Evolutionary conservation across 92 coral and sea anemone genomes (phyloP), one percentile per base, ranked within the genome.

Genomic region (Siderastrea siderea): DNA sequence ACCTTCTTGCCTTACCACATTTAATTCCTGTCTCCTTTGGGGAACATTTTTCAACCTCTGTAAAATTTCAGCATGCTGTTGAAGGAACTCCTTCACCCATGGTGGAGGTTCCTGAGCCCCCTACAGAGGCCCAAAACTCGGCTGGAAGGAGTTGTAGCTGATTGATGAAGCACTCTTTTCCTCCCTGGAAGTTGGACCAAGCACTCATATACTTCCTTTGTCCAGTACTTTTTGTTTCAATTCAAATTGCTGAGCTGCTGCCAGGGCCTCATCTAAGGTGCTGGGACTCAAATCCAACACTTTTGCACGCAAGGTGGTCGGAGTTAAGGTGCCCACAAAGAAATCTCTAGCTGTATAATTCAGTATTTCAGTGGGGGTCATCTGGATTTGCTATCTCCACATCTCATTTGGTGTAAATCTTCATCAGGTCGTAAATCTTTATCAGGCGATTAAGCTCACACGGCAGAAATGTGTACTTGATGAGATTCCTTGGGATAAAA

Each of bases 361-460:
- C 38, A 48, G 59, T 43, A 80, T 80, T 43, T 48, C 47, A 16
- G 43, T 14, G 61, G 66, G 61, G 61, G 58, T 65, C 85, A 81
- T 81, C 85, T n/a, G 86, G 68, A 62, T 81, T 47, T 11, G 86
- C 86, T 51, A 81, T 60, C 66, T 81, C 86, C 58, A 81, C 69
- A 82, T 67, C 54, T 62, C 67, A 62, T 26, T 63, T 63, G 68
- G 38, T 26, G 38, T 26, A 26, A 26, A 26, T 26, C 38, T 26
- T 26, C 38, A 26, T 26, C 38, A 26, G 38, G 16, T 63, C 14
- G 68, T 1, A 7, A 5, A 6, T 6, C 17, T 17, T 70, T 16
- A 70, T 5, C 75, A 15, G 6, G 49, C n/a, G 38, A 26, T 26
- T 26, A 26, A 26, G 38, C 38, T 26, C 38, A 26, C 38, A 70